Percentiles rank a stretch among this genome's conserved stretches.
Evolutionary conservation across 2,113 vertebrate species (phyloP).

Genomic region (Ascaphus truei): DNA sequence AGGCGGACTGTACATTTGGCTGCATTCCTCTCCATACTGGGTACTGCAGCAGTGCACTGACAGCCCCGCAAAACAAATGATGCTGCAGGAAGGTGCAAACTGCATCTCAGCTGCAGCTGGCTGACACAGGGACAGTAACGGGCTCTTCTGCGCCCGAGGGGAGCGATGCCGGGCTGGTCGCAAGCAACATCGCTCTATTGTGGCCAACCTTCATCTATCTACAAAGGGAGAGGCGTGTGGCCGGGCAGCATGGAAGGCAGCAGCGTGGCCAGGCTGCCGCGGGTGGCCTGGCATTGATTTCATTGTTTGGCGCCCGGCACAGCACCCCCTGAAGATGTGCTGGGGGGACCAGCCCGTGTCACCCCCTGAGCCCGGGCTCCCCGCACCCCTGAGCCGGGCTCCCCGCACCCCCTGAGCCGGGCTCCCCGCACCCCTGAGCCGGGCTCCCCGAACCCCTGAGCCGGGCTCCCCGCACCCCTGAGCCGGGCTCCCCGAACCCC

Average conservation of each 20-base stretch:
- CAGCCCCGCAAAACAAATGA: conserved; percentile 22
- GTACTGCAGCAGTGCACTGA: conserved; percentile 38
- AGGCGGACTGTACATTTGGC: conserved; percentile 42
- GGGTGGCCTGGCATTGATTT: background rate
- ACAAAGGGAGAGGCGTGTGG: background rate
- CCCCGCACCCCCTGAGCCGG: too few species aligned
- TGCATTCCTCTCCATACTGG: conserved; percentile 44
- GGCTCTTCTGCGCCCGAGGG: too few species aligned
- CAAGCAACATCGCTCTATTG: background rate
- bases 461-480: too few species aligned
- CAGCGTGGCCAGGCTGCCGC: background rate
- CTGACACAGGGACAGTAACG: too few species aligned
- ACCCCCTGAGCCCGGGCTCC: too few species aligned
- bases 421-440: too few species aligned
- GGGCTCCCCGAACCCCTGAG: too few species aligned
- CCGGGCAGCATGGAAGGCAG: too few species aligned
- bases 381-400: too few species aligned
- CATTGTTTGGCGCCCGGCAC: background rate
- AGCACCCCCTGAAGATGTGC: too few species aligned
- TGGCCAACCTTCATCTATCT: background rate
- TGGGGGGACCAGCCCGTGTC: too few species aligned
- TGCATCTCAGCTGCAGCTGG: background rate
- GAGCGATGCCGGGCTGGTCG: background rate
- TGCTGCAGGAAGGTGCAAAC: conserved; percentile 27
- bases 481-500: too few species aligned